Conservation (phyloP, 2,797 vertebrate genomes). For the Gymnothorax javanicus region DNA sequence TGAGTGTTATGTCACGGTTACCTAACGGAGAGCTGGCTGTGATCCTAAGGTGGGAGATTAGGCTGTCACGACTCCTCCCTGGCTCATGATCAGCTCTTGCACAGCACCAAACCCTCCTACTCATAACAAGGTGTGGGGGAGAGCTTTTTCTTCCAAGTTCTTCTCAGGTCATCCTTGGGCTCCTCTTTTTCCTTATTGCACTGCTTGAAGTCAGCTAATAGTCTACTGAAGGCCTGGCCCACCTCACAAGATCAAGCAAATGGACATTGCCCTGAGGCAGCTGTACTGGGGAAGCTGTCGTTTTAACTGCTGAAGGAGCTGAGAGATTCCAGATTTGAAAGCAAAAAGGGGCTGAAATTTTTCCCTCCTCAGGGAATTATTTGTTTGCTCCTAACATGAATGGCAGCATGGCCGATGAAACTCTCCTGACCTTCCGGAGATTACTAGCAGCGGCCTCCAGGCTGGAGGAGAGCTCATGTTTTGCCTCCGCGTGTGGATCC, state of each 20-base stretch:
- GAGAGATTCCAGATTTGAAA: not conserved
- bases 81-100: not conserved
- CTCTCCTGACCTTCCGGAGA: not conserved
- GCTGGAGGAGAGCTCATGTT: not conserved
- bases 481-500: not conserved
- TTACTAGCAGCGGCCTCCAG: not conserved
- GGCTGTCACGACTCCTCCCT: not conserved
- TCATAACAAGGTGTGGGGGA: not conserved
- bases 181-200: not conserved
- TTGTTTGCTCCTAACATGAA: not conserved
- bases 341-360: not conserved
- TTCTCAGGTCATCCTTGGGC: not conserved
- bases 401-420: not conserved
- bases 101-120: not conserved
- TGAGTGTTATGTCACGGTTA: not conserved
- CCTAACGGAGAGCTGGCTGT: not conserved
- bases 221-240: not conserved
- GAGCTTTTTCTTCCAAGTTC: not conserved
- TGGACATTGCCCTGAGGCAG: not conserved
- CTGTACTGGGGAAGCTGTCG: not conserved
- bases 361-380: not conserved
- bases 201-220: not conserved
- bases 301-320: not conserved
- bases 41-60: slow-evolving; percentile 1
- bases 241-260: not conserved